phyloP scores from a whole-genome alignment of 1,140 invertebrate species.

The Drosophila takahashii region DNA sequence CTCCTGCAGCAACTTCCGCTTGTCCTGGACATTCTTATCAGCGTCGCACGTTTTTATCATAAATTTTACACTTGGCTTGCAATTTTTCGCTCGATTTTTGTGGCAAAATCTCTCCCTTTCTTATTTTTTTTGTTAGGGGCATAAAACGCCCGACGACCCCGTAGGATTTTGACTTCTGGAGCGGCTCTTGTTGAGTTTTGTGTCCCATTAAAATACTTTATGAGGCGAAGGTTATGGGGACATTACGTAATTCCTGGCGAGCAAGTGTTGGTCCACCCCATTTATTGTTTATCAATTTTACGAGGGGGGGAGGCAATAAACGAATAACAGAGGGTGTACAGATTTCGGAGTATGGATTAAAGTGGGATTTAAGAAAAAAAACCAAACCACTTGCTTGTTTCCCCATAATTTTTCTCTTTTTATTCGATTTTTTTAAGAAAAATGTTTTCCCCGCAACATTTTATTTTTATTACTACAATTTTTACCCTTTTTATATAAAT shows the following conservation, averaged over 20 bases:
- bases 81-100: slow-evolving; percentile 44
- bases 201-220: slow-evolving; percentile 41
- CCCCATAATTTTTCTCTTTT: not conserved
- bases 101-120: slow-evolving; percentile 4
- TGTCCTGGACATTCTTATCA: slow-evolving; percentile 57
- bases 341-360: not conserved
- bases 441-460: no score
- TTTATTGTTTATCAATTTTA: slow-evolving; percentile 74
- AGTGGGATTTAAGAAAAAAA: not conserved
- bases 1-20: slow-evolving; percentile 28
- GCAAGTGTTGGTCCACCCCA: slow-evolving; percentile 14
- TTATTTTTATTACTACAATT: no score
- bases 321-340: not conserved
- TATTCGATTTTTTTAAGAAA: not conserved
- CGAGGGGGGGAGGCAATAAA: slow-evolving; percentile 42
- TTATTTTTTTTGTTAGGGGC: slow-evolving; percentile 1
- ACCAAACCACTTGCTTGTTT: not conserved
- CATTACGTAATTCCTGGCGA: slow-evolving; percentile 32
- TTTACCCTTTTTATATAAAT: not conserved
- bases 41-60: slow-evolving; percentile 76
- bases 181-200: slow-evolving; percentile 24
- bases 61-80: slow-evolving; percentile 76
- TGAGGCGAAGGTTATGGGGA: slow-evolving; percentile 11
- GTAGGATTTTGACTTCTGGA: slow-evolving; percentile 16
- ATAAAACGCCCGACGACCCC: slow-evolving; percentile 37